Evolutionary conservation across 2,113 vertebrate species (phyloP).

Genomic region (Neodon shergylaensis): DNA sequence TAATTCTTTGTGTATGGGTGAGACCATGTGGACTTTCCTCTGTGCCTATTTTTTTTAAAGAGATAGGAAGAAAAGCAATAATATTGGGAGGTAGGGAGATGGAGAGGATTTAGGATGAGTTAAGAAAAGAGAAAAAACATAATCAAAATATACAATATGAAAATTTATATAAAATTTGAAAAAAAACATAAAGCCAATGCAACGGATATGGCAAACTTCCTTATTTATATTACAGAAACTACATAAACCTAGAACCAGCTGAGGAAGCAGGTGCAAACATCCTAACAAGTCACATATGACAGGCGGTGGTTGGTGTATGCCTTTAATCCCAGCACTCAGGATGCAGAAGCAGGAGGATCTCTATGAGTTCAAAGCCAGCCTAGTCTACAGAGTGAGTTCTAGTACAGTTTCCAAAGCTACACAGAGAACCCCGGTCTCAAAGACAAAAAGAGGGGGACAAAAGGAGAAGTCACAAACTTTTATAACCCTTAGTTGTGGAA

Average conservation of each 20-base stretch:
- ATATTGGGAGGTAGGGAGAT: neutral
- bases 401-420: too few relatives aligned
- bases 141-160: neutral
- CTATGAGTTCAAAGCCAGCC: too few relatives aligned
- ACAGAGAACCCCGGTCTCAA: too few relatives aligned
- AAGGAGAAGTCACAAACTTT: neutral
- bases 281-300: neutral
- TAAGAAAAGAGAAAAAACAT: neutral
- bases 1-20: neutral
- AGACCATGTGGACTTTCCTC: neutral
- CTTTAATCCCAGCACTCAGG: too few relatives aligned
- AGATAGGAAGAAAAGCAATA: neutral
- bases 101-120: neutral
- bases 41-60: neutral
- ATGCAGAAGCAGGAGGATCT: too few relatives aligned
- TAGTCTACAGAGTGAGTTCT: too few relatives aligned
- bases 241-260: neutral
- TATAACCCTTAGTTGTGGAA: neutral
- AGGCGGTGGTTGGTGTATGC: too few relatives aligned
- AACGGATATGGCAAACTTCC: neutral
- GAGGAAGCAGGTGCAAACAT: neutral
- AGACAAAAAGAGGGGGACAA: too few relatives aligned
- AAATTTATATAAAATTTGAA: neutral
- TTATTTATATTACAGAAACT: neutral
- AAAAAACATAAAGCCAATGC: neutral